Base-by-base conservation (phyloP, 1,140 invertebrate species). In the Drosophila bifasciata region DNA sequence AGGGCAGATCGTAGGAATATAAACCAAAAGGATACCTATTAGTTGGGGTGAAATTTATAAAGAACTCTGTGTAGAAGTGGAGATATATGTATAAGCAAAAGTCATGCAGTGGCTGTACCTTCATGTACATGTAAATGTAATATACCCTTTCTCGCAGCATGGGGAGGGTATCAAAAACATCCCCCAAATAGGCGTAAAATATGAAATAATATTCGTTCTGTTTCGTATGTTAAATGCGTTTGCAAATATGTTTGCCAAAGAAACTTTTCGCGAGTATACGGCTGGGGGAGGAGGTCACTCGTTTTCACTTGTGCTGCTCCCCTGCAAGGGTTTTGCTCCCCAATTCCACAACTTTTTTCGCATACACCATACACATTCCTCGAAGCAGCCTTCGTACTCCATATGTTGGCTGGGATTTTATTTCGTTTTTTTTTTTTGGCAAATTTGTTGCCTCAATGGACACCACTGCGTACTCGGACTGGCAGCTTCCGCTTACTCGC, bases 371-470 rank as follows among this genome's bases (percentile, higher is more conserved):
- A 36, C 11, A 36, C 40, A 63, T 36, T 36, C 32, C 32, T 36
- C 3, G 39, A 11, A 60, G 73, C 19, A 21, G 19, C 28, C 43
- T 51, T 55, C 57, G 43, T 53, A 70, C 43, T 44, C 46, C 59
- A 49, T 69, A 60, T 61, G 62, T 46, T 76, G 43, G 32, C 39
- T 41, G 41, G 63, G 66, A 58, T 66, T 76, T 68, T 69, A 68
- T 69, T 69, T 68, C 68, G 13, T 51, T 49, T 28, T 21, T 49
- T 0, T 7, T 13, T 64, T 56, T 59, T 60, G 36, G 68, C 77
- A 88, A 76, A 86, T 88, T 85, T 88, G 83, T 88, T 88, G 83
- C 83, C 85, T 80, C 81, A 84, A 76, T 84, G 81, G 80, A 86
- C 72, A 86, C 76, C 32, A 64, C 61, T 68, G 80, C 61, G 76